Evolutionary conservation across 2,113 vertebrate species (phyloP), one percentile per base, ranked within the genome.

Genomic region (Hucho hucho): DNA sequence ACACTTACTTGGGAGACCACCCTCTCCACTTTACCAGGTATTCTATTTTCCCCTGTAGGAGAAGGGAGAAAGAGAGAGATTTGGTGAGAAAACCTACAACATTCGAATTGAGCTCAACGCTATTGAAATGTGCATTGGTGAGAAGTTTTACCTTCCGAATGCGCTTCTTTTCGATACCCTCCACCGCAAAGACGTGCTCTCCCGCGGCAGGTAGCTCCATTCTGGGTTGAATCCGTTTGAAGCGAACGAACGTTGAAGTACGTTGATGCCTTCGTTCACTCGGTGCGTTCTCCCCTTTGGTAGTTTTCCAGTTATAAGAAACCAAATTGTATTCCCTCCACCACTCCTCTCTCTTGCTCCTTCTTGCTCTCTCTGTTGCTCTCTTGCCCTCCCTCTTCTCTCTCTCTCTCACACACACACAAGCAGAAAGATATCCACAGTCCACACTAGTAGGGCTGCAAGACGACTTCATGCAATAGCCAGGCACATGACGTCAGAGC

Each of bases 21-120:
- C 96, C 96, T 91, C 96, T 92, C 96, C 96, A 98, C 94, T 98
- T 97, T 90, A 98, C 96, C 91, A 98, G 95, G 92, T 97, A 98
- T 88, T 98, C 96, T 79, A 95, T 93, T 90, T 95, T 93, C 78
- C 95, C 96, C 96, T 98, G 94, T 78, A 83, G 80, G 70, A 24
- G 20, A 46, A 70, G 75, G 47, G 74, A 72, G 80, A 72, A 20
- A 20, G 43, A 70, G 75, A 49, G 74, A 72, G 58, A 64, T 53
- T 69, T 72, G 24, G 70, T 75, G 53, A 63, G 69, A 72, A 64
- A 43, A 75, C 29, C 37, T 64, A 74, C 61, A 66, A 74, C 32
- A 84, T 82, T 11, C 46, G 26, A 59, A 26, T 64, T 24, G 58
- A n/a, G 28, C 67, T 53, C 16, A 53, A 63, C 72, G 64, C 13